These are phyloP conservation scores for Sinella curviseta DNA, from an alignment of 1,140 invertebrate species.

Conservation along the genomic window DNA sequence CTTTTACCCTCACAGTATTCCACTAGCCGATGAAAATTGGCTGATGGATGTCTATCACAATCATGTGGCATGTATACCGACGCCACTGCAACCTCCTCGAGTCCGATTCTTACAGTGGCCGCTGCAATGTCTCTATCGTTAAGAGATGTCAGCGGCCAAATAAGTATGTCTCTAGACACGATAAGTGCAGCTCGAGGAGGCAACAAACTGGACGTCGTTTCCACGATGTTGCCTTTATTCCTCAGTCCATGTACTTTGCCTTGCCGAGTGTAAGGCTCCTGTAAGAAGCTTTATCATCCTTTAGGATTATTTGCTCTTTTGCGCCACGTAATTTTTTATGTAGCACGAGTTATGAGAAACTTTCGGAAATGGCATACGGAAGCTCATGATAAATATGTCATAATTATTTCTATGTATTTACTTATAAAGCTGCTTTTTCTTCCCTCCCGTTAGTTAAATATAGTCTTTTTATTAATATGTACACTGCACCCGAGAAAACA, in stretches of 20 bases:
- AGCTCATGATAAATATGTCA: too few relatives aligned
- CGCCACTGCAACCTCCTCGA: constrained; percentile 13
- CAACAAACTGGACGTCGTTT: background rate
- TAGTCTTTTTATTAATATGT: too few relatives aligned
- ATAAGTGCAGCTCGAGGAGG: background rate
- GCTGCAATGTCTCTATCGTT: background rate
- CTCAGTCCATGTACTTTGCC: background rate
- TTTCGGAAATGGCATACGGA: too few relatives aligned
- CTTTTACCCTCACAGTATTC: constrained; percentile 6
- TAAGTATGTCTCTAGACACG: background rate
- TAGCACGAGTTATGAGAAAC: too few relatives aligned
- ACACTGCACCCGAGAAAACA: background rate
- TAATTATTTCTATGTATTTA: too few relatives aligned
- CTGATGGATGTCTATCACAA: background rate
- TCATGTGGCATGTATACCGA: constrained; percentile 39
- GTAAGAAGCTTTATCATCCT: too few relatives aligned
- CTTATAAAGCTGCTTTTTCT: too few relatives aligned
- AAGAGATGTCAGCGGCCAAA: background rate
- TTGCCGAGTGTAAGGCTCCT: background rate
- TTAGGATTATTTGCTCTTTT: too few relatives aligned
- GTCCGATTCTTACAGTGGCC: background rate
- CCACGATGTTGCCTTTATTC: background rate
- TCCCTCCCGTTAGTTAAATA: too few relatives aligned
- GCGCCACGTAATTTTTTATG: too few relatives aligned
- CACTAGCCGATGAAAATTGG: constrained; percentile 8